These are phyloP conservation scores for Oppia nitens DNA, from an alignment of 1,140 invertebrate genomes.

Conservation along the genomic window DNA sequence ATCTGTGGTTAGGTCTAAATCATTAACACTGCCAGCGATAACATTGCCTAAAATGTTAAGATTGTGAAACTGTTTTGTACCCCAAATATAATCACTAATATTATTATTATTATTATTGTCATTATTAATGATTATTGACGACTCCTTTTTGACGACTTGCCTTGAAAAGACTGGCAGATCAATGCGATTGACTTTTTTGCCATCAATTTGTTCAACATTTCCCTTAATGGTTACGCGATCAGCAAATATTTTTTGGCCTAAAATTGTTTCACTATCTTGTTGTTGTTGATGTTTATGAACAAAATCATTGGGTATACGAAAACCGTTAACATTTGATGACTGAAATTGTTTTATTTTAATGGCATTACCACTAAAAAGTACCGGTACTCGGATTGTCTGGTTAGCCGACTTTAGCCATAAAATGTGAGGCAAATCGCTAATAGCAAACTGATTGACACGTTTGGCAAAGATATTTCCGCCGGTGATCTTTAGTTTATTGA, in stretches of 20 bases:
- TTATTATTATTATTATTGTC: too few species aligned
- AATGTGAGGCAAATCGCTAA: neutral
- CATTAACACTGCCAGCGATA: neutral
- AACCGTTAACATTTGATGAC: neutral
- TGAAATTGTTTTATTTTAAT: neutral
- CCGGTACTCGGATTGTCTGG: neutral
- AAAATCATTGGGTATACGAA: conserved; percentile 1
- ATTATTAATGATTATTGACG: too few species aligned
- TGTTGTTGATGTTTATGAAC: neutral
- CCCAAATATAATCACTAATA: neutral
- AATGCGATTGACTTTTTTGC: neutral
- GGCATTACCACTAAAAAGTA: neutral
- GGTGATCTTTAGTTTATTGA: neutral
- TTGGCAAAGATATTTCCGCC: neutral
- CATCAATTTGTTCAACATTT: neutral
- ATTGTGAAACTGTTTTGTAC: neutral
- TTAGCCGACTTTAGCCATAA: neutral
- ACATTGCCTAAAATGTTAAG: neutral
- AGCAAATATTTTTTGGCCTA: neutral
- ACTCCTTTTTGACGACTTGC: neutral
- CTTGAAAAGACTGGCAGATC: neutral
- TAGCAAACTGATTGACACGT: neutral
- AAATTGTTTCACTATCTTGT: neutral
- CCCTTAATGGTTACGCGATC: neutral
- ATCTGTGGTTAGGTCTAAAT: neutral